A percentile compares a stretch with the other conserved stretches of the same genome.
phyloP scores from a whole-genome alignment of 2,113 vertebrate species.

The Emydura subglobosa region DNA sequence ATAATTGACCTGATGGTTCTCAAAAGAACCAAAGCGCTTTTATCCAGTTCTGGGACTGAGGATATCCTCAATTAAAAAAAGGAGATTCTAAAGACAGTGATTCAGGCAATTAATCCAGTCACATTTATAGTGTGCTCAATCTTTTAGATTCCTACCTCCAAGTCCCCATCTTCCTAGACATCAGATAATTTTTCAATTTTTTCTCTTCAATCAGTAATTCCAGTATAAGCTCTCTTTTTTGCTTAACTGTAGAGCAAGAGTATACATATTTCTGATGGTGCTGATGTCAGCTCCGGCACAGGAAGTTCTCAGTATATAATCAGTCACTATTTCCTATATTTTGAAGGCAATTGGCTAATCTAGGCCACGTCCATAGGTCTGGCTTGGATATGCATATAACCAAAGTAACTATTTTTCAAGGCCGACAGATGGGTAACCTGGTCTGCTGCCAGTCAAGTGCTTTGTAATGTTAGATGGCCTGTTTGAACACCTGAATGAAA shows the following conservation, averaged over 20 bases:
- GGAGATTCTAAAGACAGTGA: background rate
- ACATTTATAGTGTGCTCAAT: background rate
- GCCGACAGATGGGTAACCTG: background rate
- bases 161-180: background rate
- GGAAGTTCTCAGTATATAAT: background rate
- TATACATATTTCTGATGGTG: background rate
- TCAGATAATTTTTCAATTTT: background rate
- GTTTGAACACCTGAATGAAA: background rate
- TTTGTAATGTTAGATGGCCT: background rate
- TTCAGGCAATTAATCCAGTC: background rate
- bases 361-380: background rate
- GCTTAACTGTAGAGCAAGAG: background rate
- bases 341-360: background rate
- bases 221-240: background rate
- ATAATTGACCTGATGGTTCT: background rate
- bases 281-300: background rate
- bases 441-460: background rate
- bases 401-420: background rate
- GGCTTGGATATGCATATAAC: background rate
- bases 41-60: background rate
- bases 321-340: background rate
- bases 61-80: background rate
- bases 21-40: background rate
- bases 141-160: background rate
- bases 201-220: background rate